Evolutionary conservation across 2,113 vertebrate species (phyloP), one percentile per base, ranked within the genome.

Genomic region (Perognathus longimembris): DNA sequence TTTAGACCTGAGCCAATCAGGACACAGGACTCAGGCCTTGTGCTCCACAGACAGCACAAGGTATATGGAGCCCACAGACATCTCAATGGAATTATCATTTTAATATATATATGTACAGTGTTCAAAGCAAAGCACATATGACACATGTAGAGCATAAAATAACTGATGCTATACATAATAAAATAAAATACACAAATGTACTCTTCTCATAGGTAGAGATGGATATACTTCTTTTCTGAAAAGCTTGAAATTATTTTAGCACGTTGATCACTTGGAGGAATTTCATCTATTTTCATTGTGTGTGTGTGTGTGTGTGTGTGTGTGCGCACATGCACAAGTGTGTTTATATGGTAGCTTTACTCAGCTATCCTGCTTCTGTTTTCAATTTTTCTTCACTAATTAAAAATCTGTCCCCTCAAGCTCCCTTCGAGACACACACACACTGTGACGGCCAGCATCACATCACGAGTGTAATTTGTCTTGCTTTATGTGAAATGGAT

Each of bases 341-440:
- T 76, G 59, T 90, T 81, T 78, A 50, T 54, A 34, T 7, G 26
- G 3, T 64, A 70, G 30, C 63, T 57, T 32, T 71, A 71, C 63
- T 87, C 54, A 94, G 28, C 11, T 26, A 87, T 18, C 21, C 18
- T 45, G 21, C 22, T 77, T 77, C 21, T 1, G 3, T 26, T 94
- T 91, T 90, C 70, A 79, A 59, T 88, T 57, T 97, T 88, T 63
- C 86, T 82, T 73, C 54, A 28, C 85, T 87, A 78, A 91, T 95
- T 87, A 89, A 59, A 79, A 89, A 85, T 71, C 2, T 18, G 26
- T 75, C 61, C 76, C 21, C 6, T 9, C 1, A 22, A 77, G 4
- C 7, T 34, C 5, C 24, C 15, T 15, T 66, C 61, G 75, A 61
- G 42, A n/a, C 6, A 32, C 6, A 20, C 18, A 36, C 17, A 40